Percentiles rank a stretch among this genome's conserved stretches.
phyloP scores from a whole-genome alignment of 2,797 vertebrate species.

The Enteromius trimaculatus region DNA sequence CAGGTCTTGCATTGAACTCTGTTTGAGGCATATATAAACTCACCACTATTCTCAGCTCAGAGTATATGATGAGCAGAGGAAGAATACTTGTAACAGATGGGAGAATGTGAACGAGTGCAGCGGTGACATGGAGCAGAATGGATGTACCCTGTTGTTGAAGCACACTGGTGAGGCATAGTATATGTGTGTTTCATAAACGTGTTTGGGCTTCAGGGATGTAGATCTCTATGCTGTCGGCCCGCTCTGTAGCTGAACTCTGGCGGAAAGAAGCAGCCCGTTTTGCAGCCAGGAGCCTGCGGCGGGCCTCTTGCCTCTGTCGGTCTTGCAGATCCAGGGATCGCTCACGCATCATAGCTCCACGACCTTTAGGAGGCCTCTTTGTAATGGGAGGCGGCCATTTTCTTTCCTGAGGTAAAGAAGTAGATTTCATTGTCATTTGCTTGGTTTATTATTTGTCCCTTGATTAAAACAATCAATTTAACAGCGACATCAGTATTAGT shows the following conservation, averaged over 20 bases:
- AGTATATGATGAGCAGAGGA: slow-evolving; percentile 25
- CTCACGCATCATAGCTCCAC: slow-evolving; percentile 87
- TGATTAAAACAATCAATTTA: not conserved
- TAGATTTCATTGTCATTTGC: not conserved
- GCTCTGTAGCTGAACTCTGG: slow-evolving; percentile 94
- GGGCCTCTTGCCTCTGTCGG: slow-evolving; percentile 94
- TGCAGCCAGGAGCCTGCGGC: slow-evolving; percentile 93
- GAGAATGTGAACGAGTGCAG: slow-evolving; percentile 8
- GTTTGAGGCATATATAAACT: slow-evolving; percentile 40
- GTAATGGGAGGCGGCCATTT: slow-evolving; percentile 91
- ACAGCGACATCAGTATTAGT: not conserved
- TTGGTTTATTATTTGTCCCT: not conserved
- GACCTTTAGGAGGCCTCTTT: slow-evolving; percentile 92
- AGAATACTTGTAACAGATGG: slow-evolving; percentile 16
- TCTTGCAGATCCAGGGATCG: slow-evolving; percentile 97
- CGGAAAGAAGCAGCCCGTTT: slow-evolving; percentile 97
- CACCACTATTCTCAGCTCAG: slow-evolving; percentile 28
- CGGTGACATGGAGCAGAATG: slow-evolving; percentile 56
- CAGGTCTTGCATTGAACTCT: slow-evolving; percentile 36
- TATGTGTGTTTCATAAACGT: slow-evolving; percentile 86
- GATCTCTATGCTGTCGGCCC: slow-evolving; percentile 99
- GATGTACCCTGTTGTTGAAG: slow-evolving; percentile 51
- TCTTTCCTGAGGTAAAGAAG: slow-evolving; percentile 69
- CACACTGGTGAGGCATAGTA: slow-evolving; percentile 45
- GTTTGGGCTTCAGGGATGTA: slow-evolving; percentile 99